A percentile compares a stretch with the other conserved stretches of the same genome.
Evolutionary conservation across 2,113 vertebrate genomes (phyloP).

Genomic region (Galemys pyrenaicus): DNA sequence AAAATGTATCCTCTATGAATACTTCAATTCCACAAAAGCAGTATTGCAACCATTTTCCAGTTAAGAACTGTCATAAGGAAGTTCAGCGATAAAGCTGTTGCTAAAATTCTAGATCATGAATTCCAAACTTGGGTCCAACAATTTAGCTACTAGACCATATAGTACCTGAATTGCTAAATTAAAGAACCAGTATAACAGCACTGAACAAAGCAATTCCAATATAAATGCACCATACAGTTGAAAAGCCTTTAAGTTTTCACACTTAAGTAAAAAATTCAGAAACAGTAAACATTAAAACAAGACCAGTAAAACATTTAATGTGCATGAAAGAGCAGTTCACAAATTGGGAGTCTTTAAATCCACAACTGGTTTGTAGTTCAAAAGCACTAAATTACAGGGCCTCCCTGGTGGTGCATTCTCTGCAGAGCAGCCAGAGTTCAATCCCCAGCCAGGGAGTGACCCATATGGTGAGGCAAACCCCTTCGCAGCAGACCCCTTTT

Average conservation of each 20-base stretch:
- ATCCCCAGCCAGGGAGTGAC: too few relatives aligned
- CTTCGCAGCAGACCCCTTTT: too few relatives aligned
- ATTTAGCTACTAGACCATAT: neutral
- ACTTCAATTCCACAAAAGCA: neutral
- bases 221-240: neutral
- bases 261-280: neutral
- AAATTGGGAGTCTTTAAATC: neutral
- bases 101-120: neutral
- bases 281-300: neutral
- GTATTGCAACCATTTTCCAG: neutral
- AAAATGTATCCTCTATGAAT: neutral
- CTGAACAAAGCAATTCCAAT: neutral
- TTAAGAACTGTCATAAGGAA: neutral
- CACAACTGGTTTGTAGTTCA: neutral
- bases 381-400: neutral
- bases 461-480: too few relatives aligned
- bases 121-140: neutral
- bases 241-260: neutral
- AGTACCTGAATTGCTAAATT: neutral
- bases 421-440: too few relatives aligned
- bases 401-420: too few relatives aligned
- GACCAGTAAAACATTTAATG: neutral
- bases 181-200: neutral
- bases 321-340: neutral
- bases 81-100: neutral